Base-by-base conservation (phyloP, 2,113 vertebrate species). In the Petrocephalus zakoni region DNA sequence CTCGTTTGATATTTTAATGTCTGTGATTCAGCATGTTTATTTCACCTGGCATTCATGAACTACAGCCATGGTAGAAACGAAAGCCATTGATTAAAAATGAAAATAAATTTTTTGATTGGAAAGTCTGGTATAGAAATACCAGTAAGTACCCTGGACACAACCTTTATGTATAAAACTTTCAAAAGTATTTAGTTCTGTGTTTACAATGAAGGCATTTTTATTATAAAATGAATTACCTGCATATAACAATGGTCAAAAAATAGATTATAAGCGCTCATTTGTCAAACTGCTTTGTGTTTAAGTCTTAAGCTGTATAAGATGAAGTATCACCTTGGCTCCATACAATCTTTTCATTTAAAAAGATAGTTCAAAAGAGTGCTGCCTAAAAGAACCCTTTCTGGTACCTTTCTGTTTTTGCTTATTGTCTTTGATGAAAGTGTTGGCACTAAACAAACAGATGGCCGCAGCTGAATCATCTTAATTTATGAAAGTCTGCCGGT, bases 111-210 rank as follows among this genome's bases (percentile, higher is more conserved):
- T 68, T 90, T 88, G 89, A 90, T 88, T 85, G 25, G 42, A 72
- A 89, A 89, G 89, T 88, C 92, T 92, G 46, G 89, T 89, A n/a
- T 89, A 88, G 88, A 90, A 90, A 87, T 90, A 89, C 81, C 55
- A 89, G 49, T 90, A 90, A 90, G 68, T 90, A 90, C 92, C 93
- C 92, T 90, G 90, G 88, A 90, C 87, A 89, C n/a, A 90, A 93
- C 91, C 82, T 92, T 93, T 92, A 92, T 92, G 93, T 94, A 92
- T 93, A 58, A 93, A 94, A 93, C 94, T 93, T 92, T 93, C 89
- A 90, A 87, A 85, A 91, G 90, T 92, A 92, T 91, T 90, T 1
- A 58, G 17, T 8, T 82, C 6, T 75, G 46, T 82, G 87, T 86
- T 89, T 86, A 53, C 84, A 86, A 19, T 56, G 9, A 55, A 86